These are phyloP conservation scores for Embidobia sp. DNA, from an alignment of 2,888 invertebrate species.

Conservation along the genomic window DNA sequence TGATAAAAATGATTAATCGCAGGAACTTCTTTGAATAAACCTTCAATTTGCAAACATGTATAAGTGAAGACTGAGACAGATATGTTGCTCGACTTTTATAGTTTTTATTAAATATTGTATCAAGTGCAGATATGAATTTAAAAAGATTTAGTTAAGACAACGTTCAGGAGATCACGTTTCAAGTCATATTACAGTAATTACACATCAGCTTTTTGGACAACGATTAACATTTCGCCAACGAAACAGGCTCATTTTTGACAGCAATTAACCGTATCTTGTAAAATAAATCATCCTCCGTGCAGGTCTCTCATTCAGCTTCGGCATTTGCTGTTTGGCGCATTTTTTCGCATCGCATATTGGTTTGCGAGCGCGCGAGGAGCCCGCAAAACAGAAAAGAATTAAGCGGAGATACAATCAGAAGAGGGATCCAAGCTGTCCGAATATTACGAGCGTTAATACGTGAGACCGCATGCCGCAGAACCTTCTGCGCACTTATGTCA, in stretches of 20 bases:
- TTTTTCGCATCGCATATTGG: constrained; percentile 5
- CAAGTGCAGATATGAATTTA: no score
- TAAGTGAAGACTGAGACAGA: no score
- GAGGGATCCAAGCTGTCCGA: constrained; percentile 26
- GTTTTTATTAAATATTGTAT: no score
- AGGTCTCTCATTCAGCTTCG: neutral
- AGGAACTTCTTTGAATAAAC: no score
- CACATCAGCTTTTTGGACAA: no score
- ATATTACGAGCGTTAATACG: constrained; percentile 30
- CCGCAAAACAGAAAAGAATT: constrained; percentile 35
- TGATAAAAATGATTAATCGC: no score
- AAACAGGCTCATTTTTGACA: neutral
- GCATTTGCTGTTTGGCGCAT: constrained; percentile 4
- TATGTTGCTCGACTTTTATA: no score
- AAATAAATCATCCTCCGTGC: constrained; percentile 2
- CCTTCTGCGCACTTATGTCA: constrained; percentile 22
- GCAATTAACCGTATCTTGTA: constrained; percentile 15
- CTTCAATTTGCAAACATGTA: no score
- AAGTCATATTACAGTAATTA: no score
- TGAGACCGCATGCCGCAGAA: constrained; percentile 23
- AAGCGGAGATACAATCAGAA: constrained; percentile 43
- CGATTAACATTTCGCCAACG: no score
- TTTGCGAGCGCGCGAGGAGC: neutral
- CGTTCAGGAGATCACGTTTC: no score
- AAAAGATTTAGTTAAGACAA: no score